These are phyloP conservation scores for Fulica atra DNA, from an alignment of 2,113 vertebrate genomes.

Conservation along the genomic window DNA sequence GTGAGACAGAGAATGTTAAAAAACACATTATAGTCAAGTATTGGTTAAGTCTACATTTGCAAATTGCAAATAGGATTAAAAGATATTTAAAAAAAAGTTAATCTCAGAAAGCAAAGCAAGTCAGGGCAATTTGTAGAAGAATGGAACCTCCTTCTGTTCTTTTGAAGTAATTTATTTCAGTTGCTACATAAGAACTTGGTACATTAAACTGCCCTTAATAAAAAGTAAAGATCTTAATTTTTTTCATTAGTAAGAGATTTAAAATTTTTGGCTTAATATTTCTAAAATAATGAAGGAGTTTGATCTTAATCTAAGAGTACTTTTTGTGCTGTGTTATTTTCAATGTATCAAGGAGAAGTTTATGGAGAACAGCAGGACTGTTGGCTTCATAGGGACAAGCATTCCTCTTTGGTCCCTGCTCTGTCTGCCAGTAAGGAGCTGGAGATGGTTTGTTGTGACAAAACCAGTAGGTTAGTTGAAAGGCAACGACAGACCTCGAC, in stretches of 20 bases:
- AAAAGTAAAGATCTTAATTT: rapidly evolving
- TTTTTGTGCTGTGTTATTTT: neutral
- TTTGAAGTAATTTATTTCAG: neutral
- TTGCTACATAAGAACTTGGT: neutral
- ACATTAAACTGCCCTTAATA: neutral
- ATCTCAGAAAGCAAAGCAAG: neutral
- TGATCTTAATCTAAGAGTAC: neutral
- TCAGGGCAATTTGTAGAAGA: neutral
- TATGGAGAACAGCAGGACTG: neutral
- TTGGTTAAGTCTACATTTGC: neutral
- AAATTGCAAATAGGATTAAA: neutral
- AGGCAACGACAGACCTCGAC: neutral
- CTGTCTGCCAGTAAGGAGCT: neutral
- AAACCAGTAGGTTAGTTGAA: neutral
- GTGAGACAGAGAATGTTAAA: neutral
- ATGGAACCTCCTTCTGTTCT: neutral
- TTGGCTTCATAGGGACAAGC: neutral
- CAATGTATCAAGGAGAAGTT: neutral
- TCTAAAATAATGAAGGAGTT: neutral
- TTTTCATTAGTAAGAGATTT: neutral
- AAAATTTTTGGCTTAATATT: neutral
- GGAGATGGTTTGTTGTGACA: neutral
- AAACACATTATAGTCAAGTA: neutral
- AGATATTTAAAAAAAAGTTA: neutral
- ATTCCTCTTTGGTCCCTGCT: neutral